Conservation (phyloP, 2,888 invertebrate species). For the Tineola bisselliella region DNA sequence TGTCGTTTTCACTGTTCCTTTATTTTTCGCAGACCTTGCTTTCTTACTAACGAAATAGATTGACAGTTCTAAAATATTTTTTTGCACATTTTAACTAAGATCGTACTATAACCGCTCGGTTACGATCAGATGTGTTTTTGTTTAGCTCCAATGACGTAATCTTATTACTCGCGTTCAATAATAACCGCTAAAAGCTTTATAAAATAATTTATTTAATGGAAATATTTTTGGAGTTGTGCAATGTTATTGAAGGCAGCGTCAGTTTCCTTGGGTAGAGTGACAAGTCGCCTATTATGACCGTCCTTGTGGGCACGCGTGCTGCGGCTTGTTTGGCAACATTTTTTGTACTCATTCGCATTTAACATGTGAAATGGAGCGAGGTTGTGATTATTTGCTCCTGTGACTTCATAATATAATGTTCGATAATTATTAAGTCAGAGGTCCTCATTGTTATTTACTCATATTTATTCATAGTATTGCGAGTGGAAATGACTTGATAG, state of each 20-base stretch:
- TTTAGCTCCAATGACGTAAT: background rate
- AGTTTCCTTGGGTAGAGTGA: slow-evolving; percentile 10
- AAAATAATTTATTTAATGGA: background rate
- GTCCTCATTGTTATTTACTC: background rate
- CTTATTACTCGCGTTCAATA: background rate
- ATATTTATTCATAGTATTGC: too few species aligned
- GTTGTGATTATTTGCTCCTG: slow-evolving; percentile 19
- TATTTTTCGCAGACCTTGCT: slow-evolving; percentile 36
- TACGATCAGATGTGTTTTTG: slow-evolving; percentile 5
- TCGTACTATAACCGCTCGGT: background rate
- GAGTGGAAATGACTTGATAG: background rate
- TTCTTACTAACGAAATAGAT: slow-evolving; percentile 8
- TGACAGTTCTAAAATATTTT: slow-evolving; percentile 7
- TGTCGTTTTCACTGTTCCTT: slow-evolving; percentile 35
- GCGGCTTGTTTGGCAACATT: slow-evolving; percentile 20
- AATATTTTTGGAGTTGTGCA: background rate
- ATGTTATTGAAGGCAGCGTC: background rate
- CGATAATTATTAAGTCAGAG: background rate
- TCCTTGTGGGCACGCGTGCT: slow-evolving; percentile 16
- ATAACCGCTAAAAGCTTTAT: background rate
- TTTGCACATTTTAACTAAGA: background rate
- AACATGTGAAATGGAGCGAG: slow-evolving; percentile 27
- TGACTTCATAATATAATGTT: background rate
- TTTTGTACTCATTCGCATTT: slow-evolving; percentile 15
- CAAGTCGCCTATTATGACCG: background rate